Base-by-base conservation (phyloP, 2,888 invertebrate species). In the Ceramica pisi region DNA sequence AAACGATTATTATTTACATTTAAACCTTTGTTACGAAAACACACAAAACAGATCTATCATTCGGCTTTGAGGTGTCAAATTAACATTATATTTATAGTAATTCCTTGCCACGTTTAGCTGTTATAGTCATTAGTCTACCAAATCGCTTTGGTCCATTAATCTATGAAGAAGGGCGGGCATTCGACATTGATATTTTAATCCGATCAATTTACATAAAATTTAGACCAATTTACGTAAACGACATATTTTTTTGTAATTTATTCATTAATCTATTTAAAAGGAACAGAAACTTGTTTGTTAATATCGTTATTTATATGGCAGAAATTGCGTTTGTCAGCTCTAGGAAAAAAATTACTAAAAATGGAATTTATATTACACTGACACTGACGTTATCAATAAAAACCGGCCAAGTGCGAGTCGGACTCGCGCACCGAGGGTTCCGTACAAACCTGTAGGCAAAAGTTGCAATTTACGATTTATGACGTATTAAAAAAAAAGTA, bases 131-230 rank as follows among this genome's bases (percentile, higher is more conserved):
- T 57, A 62, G 67, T 71, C 70, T 57, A 10, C 62, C 46, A 67
- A 67, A 44, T 31, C 44, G 9, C 26, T 76, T 56, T 65, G 41
- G 46, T 64, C 10, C 23, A 63, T 55, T 66, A 57, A 80, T 73
- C 68, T 74, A 61, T 69, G 48, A 72, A 80, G 79, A 77, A 81
- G 75, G 69, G 70, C 55, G 75, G 69, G 70, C 55, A 80, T 72
- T 81, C 75, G 71, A 70, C 78, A 78, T 82, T 82, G 77, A 83
- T 81, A 72, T 81, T 82, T 71, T 68, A 71, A 72, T 64, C 63
- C 50, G 23, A 55, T 63, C 35, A 53, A 74, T 81, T 78, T 68
- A 59, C 74, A 81, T 80, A 73, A 63, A 75, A 80, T 71, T 67
- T 77, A 61, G 56, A 72, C 41, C 60, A 60, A 62, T 66, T 71